phyloP scores from a whole-genome alignment of 2,113 vertebrate genomes.

The Halichoeres trimaculatus region DNA sequence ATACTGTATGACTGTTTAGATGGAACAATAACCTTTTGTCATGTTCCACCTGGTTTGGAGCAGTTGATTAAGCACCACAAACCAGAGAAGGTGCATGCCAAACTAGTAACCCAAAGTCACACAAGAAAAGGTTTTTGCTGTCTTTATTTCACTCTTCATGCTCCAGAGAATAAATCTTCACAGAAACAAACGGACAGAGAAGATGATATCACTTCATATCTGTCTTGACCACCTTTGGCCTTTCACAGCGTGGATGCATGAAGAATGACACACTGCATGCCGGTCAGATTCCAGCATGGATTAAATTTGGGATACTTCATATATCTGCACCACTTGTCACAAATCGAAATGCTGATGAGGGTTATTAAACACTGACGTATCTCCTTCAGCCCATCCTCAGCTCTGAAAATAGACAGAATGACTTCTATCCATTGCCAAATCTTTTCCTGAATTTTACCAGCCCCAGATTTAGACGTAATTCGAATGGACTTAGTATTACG shows the following conservation, averaged over 20 bases:
- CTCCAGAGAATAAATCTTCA: too few relatives aligned
- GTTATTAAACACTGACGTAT: constrained; percentile 57
- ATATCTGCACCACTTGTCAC: constrained; percentile 55
- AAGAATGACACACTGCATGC: constrained; percentile 62
- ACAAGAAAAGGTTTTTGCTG: background rate
- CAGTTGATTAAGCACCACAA: background rate
- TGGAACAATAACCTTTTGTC: too few relatives aligned
- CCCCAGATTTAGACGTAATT: constrained; percentile 66
- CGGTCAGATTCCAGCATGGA: constrained; percentile 63
- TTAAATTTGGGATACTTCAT: constrained; percentile 66
- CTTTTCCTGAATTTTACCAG: constrained; percentile 57
- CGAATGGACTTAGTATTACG: constrained; percentile 67
- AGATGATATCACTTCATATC: constrained; percentile 33
- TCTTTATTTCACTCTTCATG: background rate
- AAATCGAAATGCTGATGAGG: constrained; percentile 57
- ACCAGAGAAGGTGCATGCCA: background rate
- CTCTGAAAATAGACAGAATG: constrained; percentile 61
- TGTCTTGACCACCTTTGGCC: constrained; percentile 52
- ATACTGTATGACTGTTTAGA: too few relatives aligned
- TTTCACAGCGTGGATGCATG: constrained; percentile 55
- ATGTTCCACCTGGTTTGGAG: background rate
- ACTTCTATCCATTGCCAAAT: constrained; percentile 61
- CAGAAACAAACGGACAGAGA: constrained; percentile 4
- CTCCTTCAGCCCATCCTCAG: constrained; percentile 28
- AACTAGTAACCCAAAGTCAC: background rate